Base-by-base conservation (phyloP, 2,113 vertebrate species). In the Peucedramus taeniatus region DNA sequence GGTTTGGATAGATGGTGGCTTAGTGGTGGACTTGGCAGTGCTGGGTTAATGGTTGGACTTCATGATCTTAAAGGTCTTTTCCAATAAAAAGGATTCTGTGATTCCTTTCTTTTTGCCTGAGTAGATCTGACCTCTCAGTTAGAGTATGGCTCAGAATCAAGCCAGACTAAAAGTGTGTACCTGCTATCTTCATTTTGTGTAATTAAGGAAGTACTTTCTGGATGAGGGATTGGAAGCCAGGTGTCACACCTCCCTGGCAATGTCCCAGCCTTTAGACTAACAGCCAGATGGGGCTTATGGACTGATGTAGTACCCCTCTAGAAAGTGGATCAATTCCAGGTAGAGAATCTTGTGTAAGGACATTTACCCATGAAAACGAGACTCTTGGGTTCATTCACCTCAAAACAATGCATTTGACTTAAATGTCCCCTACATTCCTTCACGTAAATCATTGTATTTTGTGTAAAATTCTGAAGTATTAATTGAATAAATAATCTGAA, bases 201-300 rank as follows among this genome's bases (percentile, higher is more conserved):
- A 33, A 44, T 11, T 39, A n/a, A 54, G 18, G 47, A 50, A 75
- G 39, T 16, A 3, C 2, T 66, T 21, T 75, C 57, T 79, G 26
- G 28, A 49, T 3, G 2, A 15, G n/a, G 30, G 30, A 14, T 47
- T 82, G 47, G 51, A 37, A 85, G 22, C 35, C 51, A 40, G 11
- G 20, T 54, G 22, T 61, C 37, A 78, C 75, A 74, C 18, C 12
- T 65, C 24, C 65, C 16, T 49, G 31, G 42, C 1, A 0, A 21
- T 26, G 17, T n/a, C 39, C 26, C 39, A 68, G 10, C 16, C 31
- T 2, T 1, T 13, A 49, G 14, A 8, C 7, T 84, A 47, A 28
- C 33, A 77, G 9, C 9, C 14, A 71, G 9, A 4, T 11, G 4
- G 5, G 12, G 50, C 2, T 47, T 54, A 33, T 0, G 1, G 35